A percentile compares a stretch with the other conserved stretches of the same genome.
Evolutionary conservation across 2,113 vertebrate genomes (phyloP).

Genomic region (Phylloscopus trochiloides): DNA sequence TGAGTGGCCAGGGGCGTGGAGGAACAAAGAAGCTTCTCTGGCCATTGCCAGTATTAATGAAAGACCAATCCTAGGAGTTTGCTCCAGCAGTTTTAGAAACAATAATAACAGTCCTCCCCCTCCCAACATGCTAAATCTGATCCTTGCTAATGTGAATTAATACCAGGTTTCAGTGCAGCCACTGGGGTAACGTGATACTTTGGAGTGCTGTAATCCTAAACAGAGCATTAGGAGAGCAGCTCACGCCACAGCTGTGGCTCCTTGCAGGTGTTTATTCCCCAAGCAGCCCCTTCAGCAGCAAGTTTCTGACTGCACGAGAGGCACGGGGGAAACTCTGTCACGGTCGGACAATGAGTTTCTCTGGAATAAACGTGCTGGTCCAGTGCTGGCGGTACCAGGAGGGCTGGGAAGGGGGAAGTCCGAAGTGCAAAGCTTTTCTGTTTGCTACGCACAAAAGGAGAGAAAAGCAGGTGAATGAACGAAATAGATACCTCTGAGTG

Average conservation of each 20-base stretch:
- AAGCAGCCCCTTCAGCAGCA: neutral
- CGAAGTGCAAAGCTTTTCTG: neutral
- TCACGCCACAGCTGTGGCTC: neutral
- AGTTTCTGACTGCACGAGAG: neutral
- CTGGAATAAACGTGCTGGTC: neutral
- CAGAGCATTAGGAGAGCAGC: conserved; percentile 34
- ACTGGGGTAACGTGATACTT: neutral
- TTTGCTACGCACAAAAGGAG: neutral
- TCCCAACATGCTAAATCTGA: neutral
- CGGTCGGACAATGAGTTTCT: neutral
- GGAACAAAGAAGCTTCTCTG: conserved; percentile 29
- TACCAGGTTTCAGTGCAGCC: conserved; percentile 24
- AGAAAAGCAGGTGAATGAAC: neutral
- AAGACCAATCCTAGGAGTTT: conserved; percentile 13
- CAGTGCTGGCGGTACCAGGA: neutral
- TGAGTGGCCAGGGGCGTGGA: neutral
- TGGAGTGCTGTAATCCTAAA: conserved; percentile 26
- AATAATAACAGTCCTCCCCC: conserved; percentile 6
- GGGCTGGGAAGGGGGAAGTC: neutral
- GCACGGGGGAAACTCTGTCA: neutral
- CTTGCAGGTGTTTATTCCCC: conserved; percentile 21
- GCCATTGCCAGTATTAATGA: neutral
- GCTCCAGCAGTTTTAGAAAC: conserved; percentile 35
- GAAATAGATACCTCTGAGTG: neutral
- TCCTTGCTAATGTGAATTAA: conserved; percentile 40